Evolutionary conservation across 2,113 vertebrate species (phyloP), one percentile per base, ranked within the genome.

Genomic region (Zeus faber): DNA sequence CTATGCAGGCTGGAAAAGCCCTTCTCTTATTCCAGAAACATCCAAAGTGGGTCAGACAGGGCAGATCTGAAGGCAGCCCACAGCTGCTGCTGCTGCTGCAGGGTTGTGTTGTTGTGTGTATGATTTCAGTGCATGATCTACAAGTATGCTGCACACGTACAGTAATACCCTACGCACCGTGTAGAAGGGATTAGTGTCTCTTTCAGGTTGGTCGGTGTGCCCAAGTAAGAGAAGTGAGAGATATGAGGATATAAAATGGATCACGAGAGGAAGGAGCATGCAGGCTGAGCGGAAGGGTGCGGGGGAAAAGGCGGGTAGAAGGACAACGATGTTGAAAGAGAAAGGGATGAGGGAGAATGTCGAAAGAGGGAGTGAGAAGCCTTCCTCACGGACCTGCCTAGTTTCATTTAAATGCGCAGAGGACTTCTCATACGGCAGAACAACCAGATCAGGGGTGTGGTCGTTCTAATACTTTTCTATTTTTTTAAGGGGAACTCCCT

Each of bases 21-120:
- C 70, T 54, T 67, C 25, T 67, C 27, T 40, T 67, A 16, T 75
- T 76, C 66, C 58, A 83, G 72, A 82, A 80, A 70, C 72, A 77
- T 70, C 67, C 58, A 63, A 85, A 86, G 72, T 82, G 80, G 82
- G 82, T 85, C 84, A 82, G 49, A 48, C 70, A 60, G 76, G 67
- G 64, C 65, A 57, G 67, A 48, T 64, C 70, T 72, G 70, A 74
- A 67, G 63, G 56, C 50, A 47, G 64, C 37, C 60, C 60, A 27
- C 69, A 54, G 62, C 58, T 50, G 57, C 58, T 62, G 59, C 27
- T n/a, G 4, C 18, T 46, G 41, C 16, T 11, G 27, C 67, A 49
- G 71, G 23, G 16, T 13, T 48, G 23, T 27, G 46, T 27, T 11
- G 6, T 8, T 33, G 27, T 13, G 27, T 9, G 46, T 63, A 52